Percentiles rank a stretch among this genome's conserved stretches.
phyloP scores from a whole-genome alignment of 2,888 invertebrate species.

The Reticulitermes lucifugus region DNA sequence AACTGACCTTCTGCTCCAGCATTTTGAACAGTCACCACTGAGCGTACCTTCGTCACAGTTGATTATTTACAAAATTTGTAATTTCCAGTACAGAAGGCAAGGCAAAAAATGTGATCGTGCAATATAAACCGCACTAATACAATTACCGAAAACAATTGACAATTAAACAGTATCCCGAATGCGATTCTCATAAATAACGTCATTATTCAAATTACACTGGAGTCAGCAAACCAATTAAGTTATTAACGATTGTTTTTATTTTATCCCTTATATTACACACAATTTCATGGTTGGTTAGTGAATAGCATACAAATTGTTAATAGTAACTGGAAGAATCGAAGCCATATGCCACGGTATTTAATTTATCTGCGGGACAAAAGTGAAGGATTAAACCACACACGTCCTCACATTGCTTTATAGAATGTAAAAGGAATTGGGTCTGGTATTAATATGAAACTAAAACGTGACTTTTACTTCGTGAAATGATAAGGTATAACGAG shows the following conservation, averaged over 20 bases:
- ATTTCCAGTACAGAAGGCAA: background rate
- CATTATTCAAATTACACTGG: slow-evolving; percentile 1
- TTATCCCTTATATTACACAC: background rate
- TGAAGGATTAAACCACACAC: background rate
- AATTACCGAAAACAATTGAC: background rate
- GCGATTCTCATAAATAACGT: background rate
- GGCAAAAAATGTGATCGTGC: background rate
- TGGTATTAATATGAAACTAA: background rate
- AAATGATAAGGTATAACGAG: background rate
- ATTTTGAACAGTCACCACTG: no score
- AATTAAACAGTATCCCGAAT: background rate
- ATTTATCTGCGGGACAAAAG: background rate
- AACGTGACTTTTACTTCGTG: background rate
- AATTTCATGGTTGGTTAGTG: background rate
- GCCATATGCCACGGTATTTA: background rate
- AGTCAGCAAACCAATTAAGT: background rate
- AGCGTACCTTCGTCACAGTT: background rate
- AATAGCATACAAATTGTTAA: background rate
- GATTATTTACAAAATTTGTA: background rate
- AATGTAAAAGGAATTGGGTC: background rate
- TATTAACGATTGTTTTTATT: background rate
- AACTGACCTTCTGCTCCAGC: no score
- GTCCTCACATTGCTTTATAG: background rate
- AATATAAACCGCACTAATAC: background rate
- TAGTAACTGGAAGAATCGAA: background rate